A percentile compares a stretch with the other conserved stretches of the same genome.
phyloP scores from a whole-genome alignment of 2,113 vertebrate genomes.

The Kryptolebias marmoratus region DNA sequence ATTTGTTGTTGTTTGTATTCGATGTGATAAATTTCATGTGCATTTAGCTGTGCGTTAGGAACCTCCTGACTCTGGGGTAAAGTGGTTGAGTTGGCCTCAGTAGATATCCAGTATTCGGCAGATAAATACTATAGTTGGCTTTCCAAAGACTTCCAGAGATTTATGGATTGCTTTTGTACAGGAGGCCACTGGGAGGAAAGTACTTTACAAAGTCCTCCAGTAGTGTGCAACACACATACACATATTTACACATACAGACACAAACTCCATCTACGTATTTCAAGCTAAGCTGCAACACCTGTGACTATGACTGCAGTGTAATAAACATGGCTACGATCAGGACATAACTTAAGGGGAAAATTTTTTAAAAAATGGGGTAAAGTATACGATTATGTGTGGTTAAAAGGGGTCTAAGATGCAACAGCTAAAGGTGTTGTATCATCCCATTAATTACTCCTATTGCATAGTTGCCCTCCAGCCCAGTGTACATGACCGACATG shows the following conservation, averaged over 20 bases:
- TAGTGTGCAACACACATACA: slow-evolving; percentile 20
- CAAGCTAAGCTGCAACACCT: slow-evolving; percentile 52
- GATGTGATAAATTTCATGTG: slow-evolving; percentile 8
- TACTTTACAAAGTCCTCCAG: slow-evolving; percentile 44
- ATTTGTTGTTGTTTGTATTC: not conserved
- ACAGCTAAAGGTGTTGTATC: slow-evolving; percentile 65
- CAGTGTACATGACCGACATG: slow-evolving; percentile 62
- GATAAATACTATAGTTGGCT: slow-evolving; percentile 64
- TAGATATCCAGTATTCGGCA: slow-evolving; percentile 52
- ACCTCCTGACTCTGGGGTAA: slow-evolving; percentile 41
- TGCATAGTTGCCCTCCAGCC: slow-evolving; percentile 51
- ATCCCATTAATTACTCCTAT: slow-evolving; percentile 70
- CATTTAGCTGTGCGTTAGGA: slow-evolving; percentile 36
- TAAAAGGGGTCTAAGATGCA: slow-evolving; percentile 39
- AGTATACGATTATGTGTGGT: slow-evolving; percentile 12
- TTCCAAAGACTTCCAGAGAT: slow-evolving; percentile 51
- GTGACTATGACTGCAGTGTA: slow-evolving; percentile 38
- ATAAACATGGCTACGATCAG: slow-evolving; percentile 36
- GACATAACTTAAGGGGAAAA: slow-evolving; percentile 19
- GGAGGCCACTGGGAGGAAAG: slow-evolving; percentile 50
- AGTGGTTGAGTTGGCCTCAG: slow-evolving; percentile 41
- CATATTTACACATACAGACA: slow-evolving; percentile 34
- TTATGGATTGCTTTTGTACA: slow-evolving; percentile 58
- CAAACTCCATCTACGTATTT: slow-evolving; percentile 29
- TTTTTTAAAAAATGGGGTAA: slow-evolving; percentile 14